Evolutionary conservation across 2,888 invertebrate genomes (phyloP), one percentile per base, ranked within the genome.

Genomic region (Maniola hyperantus): DNA sequence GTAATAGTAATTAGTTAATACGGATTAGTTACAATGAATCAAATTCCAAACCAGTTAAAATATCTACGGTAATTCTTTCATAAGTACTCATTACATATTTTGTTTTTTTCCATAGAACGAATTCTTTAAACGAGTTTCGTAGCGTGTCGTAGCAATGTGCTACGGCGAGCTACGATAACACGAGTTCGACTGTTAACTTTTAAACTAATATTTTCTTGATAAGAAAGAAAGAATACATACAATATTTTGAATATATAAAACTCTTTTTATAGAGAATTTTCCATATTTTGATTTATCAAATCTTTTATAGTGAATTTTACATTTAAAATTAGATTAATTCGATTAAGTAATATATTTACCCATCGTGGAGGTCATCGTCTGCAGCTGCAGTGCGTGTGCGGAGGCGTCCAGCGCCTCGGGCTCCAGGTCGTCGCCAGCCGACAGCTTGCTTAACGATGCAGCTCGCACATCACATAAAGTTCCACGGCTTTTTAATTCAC

Each of bases 281-380:
- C 13, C 5, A 42, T 42, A 13, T 11, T 42, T 42, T 42, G 5
- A 13, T 42, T 42, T 2, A 42, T 8, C 8, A 5, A n/a, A 5
- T 42, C 5, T 13, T 42, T 42, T 42, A 42, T 13, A 13, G 42
- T 13, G 5, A 13, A 13, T 39, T 39, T 39, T 39, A 11, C 39
- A 10, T 10, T 10, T 39, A 11, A 39, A 39, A 11, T n/a, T n/a
- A n/a, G n/a, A n/a, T n/a, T n/a, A n/a, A n/a, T n/a, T n/a, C n/a
- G n/a, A n/a, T n/a, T n/a, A n/a, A n/a, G n/a, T 33, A 42, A 11
- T 61, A 73, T 76, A 77, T 85, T 92, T 91, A 92, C 92, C 92
- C 92, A 92, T 92, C 66, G 92, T 92, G 79, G 92, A 92, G 81
- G 92, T 92, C 92, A 92, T 92, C 77, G 85, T 92, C 89, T 91